These are phyloP conservation scores for Corythoichthys haematopterus DNA, from an alignment of 2,113 vertebrate genomes.

Conservation along the genomic window DNA sequence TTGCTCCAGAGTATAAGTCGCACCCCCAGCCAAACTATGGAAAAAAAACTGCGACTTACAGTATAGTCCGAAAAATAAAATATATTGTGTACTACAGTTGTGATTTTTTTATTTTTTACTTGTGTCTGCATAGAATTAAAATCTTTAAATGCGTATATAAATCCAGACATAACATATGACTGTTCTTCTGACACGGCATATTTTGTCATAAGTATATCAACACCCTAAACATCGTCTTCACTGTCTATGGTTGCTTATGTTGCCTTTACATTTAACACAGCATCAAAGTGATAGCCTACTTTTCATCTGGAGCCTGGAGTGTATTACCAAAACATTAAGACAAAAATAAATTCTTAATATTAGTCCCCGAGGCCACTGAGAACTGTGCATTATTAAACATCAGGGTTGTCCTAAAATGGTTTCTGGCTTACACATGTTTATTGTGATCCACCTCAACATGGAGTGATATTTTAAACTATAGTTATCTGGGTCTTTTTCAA, in stretches of 20 bases:
- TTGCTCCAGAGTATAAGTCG: no score
- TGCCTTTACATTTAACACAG: slow-evolving; percentile 13
- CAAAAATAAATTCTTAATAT: slow-evolving; percentile 49
- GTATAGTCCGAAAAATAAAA: no score
- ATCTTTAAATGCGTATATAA: no score
- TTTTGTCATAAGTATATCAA: neutral
- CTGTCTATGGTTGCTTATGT: slow-evolving; percentile 5
- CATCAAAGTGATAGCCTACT: slow-evolving; percentile 33
- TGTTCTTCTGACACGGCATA: no score
- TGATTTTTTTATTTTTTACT: no score
- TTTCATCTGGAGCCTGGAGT: slow-evolving; percentile 27
- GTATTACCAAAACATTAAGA: slow-evolving; percentile 49
- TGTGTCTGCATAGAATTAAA: no score
- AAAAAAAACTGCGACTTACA: no score
- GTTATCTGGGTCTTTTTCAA: no score
- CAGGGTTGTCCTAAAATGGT: slow-evolving; percentile 19
- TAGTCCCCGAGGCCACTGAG: slow-evolving; percentile 7
- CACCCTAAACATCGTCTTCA: slow-evolving; percentile 14
- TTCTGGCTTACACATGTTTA: slow-evolving; percentile 13
- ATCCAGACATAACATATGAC: no score
- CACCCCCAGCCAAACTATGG: no score
- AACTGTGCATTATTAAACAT: slow-evolving; percentile 37
- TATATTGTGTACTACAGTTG: no score
- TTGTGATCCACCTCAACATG: slow-evolving; percentile 4
- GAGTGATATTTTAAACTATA: slow-evolving; percentile 13